Evolutionary conservation across 2,113 vertebrate genomes (phyloP).

Genomic region (Edolisoma coerulescens): DNA sequence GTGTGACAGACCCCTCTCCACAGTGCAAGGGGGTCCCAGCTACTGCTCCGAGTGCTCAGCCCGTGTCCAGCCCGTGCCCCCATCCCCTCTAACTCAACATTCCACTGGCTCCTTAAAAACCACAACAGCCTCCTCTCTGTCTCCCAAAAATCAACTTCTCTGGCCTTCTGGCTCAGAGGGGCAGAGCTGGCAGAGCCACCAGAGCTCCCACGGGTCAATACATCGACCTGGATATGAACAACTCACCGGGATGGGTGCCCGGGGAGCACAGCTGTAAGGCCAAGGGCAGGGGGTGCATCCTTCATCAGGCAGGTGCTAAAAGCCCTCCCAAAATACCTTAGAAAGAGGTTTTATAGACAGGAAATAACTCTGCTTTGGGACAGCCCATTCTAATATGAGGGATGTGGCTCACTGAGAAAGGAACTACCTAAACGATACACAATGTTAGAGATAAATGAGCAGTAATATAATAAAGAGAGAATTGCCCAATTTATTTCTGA

Average conservation of each 20-base stretch:
- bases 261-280: background rate
- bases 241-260: accelerated
- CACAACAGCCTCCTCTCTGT: background rate
- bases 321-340: accelerated
- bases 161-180: background rate
- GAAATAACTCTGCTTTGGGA: background rate
- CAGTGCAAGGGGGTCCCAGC: accelerated
- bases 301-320: background rate
- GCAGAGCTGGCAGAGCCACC: background rate
- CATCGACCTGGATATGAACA: accelerated
- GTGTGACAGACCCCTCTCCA: accelerated
- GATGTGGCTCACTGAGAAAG: background rate
- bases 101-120: background rate
- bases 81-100: background rate
- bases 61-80: accelerated
- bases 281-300: background rate
- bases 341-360: background rate
- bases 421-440: background rate
- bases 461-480: accelerated
- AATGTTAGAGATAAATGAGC: accelerated
- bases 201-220: accelerated
- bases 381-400: accelerated
- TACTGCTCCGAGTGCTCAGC: accelerated
- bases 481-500: background rate
- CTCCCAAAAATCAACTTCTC: background rate